Evolutionary conservation across 2,113 vertebrate genomes (phyloP), one percentile per base, ranked within the genome.

Genomic region (Daphoenositta chrysoptera): DNA sequence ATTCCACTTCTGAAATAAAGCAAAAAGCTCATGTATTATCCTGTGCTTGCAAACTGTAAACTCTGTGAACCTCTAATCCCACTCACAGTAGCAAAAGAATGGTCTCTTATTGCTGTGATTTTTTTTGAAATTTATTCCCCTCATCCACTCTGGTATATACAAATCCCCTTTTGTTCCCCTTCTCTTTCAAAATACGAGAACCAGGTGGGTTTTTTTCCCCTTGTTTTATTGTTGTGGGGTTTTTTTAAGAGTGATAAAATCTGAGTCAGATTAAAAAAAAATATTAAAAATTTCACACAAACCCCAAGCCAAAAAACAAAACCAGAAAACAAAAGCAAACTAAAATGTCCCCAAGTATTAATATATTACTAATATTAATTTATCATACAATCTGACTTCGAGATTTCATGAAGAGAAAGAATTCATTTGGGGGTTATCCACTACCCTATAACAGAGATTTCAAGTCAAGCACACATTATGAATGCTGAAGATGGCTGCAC

Each of bases 1-100:
- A 77, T 69, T 94, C 87, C 23, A 27, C 10, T 48, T 76, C n/a
- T 72, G 57, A 92, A 96, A 96, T 76, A 71, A 92, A 93, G 45
- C 54, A 64, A 76, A 44, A 70, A 71, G 31, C 24, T 93, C 51
- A n/a, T 51, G 26, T 44, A 63, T 58, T 84, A 51, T 45, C 81
- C n/a, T 56, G 69, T 47, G 65, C 50, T 66, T 73, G 53, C 27
- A 81, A 78, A 23, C 24, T 24, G 2, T 50, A 33, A 47, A 15
- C 19, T 83, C 48, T 50, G 28, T 70, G 89, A 87, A 66, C 28
- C 47, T 84, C 26, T 33, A 78, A 86, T 45, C 45, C 56, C 50
- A 81, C 13, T 48, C 37, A 26, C 31, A 56, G 44, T 22, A 91
- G 18, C n/a, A 73, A 40, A 79, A 15, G n/a, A 75, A 83, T 53